Conservation (phyloP, 2,113 vertebrate species). For the Trematocara unimaculatum region DNA sequence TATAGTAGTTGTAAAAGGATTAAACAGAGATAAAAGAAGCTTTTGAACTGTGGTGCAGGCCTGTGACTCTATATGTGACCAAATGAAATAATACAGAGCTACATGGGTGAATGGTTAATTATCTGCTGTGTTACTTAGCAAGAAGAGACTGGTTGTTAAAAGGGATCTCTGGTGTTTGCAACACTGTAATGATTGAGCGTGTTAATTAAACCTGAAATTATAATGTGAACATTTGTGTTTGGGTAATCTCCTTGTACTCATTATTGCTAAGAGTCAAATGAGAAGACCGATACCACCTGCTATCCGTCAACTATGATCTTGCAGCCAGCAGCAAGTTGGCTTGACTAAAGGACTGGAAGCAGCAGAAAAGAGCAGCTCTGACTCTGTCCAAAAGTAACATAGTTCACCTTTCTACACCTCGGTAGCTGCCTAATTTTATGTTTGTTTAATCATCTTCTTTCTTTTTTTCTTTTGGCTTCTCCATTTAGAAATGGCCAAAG, state of each 20-base stretch:
- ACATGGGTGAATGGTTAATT: not conserved
- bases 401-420: not conserved
- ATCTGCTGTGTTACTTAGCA: not conserved
- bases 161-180: not conserved
- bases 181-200: not conserved
- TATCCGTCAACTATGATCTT: not conserved
- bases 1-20: constrained; percentile 1
- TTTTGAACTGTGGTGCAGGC: not conserved
- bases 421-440: not conserved
- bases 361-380: not conserved
- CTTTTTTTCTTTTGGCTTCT: not conserved
- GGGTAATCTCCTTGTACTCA: not conserved
- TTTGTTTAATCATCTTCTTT: not conserved
- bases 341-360: not conserved
- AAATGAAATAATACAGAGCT: constrained; percentile 5
- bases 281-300: not conserved
- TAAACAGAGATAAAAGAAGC: constrained; percentile 15
- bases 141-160: not conserved
- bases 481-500: not conserved
- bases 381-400: not conserved
- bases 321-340: not conserved
- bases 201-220: not conserved
- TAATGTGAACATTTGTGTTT: not conserved
- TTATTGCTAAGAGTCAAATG: not conserved
- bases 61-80: not conserved